These are phyloP conservation scores for Hypomecis punctinalis DNA, from an alignment of 2,888 invertebrate species.

Conservation along the genomic window DNA sequence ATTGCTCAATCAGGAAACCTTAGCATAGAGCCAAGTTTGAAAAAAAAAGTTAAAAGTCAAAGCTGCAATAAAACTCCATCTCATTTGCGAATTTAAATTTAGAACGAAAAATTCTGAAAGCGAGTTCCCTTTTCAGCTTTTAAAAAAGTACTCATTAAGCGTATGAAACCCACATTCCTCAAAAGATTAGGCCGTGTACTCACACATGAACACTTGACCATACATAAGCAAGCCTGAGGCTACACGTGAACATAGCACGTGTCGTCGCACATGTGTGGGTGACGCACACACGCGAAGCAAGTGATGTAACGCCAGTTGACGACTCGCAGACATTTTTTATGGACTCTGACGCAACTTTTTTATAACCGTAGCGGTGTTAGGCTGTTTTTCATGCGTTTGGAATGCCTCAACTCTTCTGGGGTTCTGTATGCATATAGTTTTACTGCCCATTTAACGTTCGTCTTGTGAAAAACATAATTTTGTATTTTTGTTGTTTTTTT, in stretches of 20 bases:
- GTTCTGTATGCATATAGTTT: slow-evolving; percentile 29
- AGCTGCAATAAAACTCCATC: slow-evolving; percentile 39
- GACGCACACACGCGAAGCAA: slow-evolving; percentile 51
- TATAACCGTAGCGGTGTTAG: slow-evolving; percentile 70
- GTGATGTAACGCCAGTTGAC: slow-evolving; percentile 82
- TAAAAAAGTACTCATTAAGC: slow-evolving; percentile 77
- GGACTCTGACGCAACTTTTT: slow-evolving; percentile 82
- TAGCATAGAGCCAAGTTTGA: neutral
- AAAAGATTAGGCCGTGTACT: slow-evolving; percentile 77
- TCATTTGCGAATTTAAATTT: slow-evolving; percentile 42
- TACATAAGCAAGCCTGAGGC: slow-evolving; percentile 8
- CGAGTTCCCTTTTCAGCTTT: slow-evolving; percentile 73
- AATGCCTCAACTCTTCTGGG: slow-evolving; percentile 38
- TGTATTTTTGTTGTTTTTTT: neutral
- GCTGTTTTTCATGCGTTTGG: slow-evolving; percentile 50
- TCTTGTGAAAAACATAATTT: too few relatives aligned
- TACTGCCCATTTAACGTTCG: neutral
- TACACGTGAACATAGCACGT: slow-evolving; percentile 48
- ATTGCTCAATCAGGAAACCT: slow-evolving; percentile 3
- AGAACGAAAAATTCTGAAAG: slow-evolving; percentile 60
- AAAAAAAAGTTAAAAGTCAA: slow-evolving; percentile 14
- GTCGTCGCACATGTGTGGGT: slow-evolving; percentile 47
- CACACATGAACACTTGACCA: slow-evolving; percentile 35
- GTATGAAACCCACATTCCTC: slow-evolving; percentile 81
- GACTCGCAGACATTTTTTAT: slow-evolving; percentile 84